Percentiles rank a stretch among this genome's conserved stretches.
Evolutionary conservation across 1,140 invertebrate species (phyloP).

Genomic region (Bombus ignitus): DNA sequence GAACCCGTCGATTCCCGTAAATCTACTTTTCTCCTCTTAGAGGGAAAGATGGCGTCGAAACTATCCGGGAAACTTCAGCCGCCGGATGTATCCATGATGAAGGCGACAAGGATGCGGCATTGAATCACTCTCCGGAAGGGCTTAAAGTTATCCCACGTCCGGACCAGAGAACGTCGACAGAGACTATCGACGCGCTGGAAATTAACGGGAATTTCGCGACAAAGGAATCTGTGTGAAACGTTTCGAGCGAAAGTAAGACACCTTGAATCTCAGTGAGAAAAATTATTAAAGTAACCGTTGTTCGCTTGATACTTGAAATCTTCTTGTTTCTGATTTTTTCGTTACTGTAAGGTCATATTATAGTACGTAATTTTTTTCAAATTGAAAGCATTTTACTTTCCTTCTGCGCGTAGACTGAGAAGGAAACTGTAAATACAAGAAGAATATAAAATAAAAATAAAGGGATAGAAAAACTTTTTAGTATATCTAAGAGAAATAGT

Average conservation of each 20-base stretch:
- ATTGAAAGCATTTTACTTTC: no score
- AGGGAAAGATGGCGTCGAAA: neutral
- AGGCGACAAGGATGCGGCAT: constrained; percentile 9
- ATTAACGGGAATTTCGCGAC: constrained; percentile 3
- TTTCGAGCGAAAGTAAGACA: neutral
- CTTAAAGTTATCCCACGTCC: neutral
- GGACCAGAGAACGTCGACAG: neutral
- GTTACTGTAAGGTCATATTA: no score
- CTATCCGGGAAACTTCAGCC: constrained; percentile 22
- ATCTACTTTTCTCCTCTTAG: constrained; percentile 51
- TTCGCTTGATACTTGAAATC: neutral
- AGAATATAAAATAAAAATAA: no score
- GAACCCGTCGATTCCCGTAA: constrained; percentile 57
- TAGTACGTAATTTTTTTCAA: neutral
- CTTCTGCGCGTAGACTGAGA: neutral
- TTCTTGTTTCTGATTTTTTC: neutral
- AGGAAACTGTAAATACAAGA: no score
- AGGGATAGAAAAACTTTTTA: no score
- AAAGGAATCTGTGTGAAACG: no score
- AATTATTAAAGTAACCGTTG: neutral
- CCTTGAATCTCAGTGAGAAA: no score
- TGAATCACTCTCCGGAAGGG: constrained; percentile 18
- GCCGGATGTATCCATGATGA: constrained; percentile 25
- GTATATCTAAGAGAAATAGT: neutral
- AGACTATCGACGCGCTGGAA: neutral